Evolutionary conservation across 2,113 vertebrate genomes (phyloP), one percentile per base, ranked within the genome.

Genomic region (Mesocricetus auratus): DNA sequence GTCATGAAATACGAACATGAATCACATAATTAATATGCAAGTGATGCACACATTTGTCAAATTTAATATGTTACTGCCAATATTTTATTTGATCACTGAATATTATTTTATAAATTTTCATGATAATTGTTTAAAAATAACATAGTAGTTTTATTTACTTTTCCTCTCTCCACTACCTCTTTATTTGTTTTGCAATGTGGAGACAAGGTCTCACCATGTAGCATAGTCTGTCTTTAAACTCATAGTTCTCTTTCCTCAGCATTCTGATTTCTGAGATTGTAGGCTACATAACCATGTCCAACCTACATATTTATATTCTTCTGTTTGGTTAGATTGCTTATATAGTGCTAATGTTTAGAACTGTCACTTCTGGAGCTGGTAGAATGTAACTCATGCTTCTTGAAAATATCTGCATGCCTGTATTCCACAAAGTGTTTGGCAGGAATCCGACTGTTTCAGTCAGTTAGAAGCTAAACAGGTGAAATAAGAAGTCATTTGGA

Each of bases 361-460:
- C 73, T 89, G n/a, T 86, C 45, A 16, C 3, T 31, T 90, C 5
- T 93, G 39, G 82, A 93, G 47, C 15, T 82, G 21, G 31, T 78
- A 95, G 29, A 56, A 86, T 73, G 36, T 89, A 47, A 62, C 47
- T 69, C 39, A 69, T 94, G 33, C 16, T 87, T 95, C 21, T 90
- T 86, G 36, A 94, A 96, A 93, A 86, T 82, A 94, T 90, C 16
- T 47, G 68, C 31, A 93, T 83, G 29, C 17, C 22, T 95, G 4
- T 66, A 45, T 86, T 91, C 26, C 95, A 24, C 29, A 82, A 95
- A 96, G 17, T 69, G 68, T 95, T 95, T 93, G 73, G 74, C 16
- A 91, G 90, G 5, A 82, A 82, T 60, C n/a, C 87, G 91, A 66
- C 89, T 95, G 21, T 68, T 96, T 96, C 21, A 89, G 5, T 94